These are phyloP conservation scores for Myrmecobius fasciatus DNA, from an alignment of 2,113 vertebrate genomes.

Conservation along the genomic window DNA sequence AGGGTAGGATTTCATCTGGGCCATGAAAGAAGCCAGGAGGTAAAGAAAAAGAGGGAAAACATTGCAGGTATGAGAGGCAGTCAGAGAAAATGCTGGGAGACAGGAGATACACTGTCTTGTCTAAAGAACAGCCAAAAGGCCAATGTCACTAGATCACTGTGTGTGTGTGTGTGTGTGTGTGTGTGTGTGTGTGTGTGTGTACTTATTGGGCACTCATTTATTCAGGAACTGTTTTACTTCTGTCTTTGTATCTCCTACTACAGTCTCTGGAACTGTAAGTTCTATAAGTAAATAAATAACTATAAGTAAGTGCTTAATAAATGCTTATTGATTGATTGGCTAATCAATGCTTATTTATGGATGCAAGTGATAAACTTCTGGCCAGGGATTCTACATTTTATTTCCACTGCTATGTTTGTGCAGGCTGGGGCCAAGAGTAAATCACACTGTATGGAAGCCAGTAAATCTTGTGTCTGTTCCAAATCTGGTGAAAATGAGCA, in stretches of 20 bases:
- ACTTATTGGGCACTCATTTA: not conserved
- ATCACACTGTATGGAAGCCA: not conserved
- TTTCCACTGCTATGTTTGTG: not conserved
- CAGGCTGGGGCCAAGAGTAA: fast-evolving
- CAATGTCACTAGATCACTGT: not conserved
- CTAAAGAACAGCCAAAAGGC: not conserved
- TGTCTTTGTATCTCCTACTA: not conserved
- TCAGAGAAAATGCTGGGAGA: not conserved
- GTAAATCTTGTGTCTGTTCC: not conserved
- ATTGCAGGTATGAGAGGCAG: not conserved
- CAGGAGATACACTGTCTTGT: not conserved
- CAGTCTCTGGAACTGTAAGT: not conserved
- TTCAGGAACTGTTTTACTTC: not conserved
- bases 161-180: fast-evolving
- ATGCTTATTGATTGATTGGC: not conserved
- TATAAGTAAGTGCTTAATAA: not conserved
- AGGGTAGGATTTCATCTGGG: not conserved
- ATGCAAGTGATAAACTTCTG: not conserved
- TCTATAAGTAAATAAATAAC: too few species aligned
- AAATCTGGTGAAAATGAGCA: not conserved
- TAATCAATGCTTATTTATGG: not conserved
- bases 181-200: fast-evolving
- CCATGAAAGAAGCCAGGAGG: not conserved
- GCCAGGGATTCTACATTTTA: not conserved
- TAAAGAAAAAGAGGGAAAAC: not conserved